Conservation (phyloP, 2,113 vertebrate genomes). For the Anoura caudifer region DNA sequence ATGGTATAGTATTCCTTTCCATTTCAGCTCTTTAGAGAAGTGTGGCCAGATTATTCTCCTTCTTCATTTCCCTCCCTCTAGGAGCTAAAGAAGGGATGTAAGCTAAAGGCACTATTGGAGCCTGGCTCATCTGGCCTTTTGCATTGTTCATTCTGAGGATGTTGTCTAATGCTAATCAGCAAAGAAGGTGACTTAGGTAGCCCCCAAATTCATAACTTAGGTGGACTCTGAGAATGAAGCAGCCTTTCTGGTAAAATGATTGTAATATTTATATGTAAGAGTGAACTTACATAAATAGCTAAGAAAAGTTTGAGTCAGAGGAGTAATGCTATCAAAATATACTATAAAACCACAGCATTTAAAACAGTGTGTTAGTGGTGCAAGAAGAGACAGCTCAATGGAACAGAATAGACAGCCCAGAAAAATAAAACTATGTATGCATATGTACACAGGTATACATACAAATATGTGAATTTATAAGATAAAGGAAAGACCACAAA, state of each 20-base stretch:
- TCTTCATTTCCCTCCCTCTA: slow-evolving; percentile 1
- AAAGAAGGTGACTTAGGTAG: not conserved
- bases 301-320: not conserved
- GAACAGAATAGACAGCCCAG: not conserved
- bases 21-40: not conserved
- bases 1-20: not conserved
- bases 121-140: not conserved
- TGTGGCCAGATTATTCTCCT: not conserved
- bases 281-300: not conserved
- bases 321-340: not conserved
- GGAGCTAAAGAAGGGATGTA: not conserved
- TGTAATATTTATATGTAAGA: not conserved
- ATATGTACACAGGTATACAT: not conserved
- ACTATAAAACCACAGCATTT: not conserved
- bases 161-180: not conserved
- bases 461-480: not conserved
- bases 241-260: not conserved
- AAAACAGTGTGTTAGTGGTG: not conserved
- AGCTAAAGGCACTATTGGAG: not conserved
- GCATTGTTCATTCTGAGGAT: not conserved
- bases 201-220: not conserved
- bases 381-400: not conserved
- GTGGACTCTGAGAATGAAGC: not conserved
- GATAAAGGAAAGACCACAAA: not conserved
- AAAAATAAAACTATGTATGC: not conserved